Conservation (phyloP, 2,888 invertebrate species). For the Epinotia ramella region DNA sequence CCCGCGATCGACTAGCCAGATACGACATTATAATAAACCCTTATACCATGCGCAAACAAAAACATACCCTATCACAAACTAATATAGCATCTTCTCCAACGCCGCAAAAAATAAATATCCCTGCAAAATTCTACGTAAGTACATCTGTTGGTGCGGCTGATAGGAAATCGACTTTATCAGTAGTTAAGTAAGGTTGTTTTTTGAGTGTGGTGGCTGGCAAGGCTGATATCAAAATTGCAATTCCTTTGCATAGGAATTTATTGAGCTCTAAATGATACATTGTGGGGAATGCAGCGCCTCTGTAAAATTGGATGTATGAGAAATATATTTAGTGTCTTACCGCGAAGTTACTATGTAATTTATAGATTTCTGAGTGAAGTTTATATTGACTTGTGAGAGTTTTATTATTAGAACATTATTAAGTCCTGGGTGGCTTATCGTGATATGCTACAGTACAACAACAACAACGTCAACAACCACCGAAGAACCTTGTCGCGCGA, state of each 20-base stretch:
- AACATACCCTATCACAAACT: slow-evolving; percentile 17
- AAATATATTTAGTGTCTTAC: slow-evolving; percentile 9
- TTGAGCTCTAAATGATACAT: slow-evolving; percentile 45
- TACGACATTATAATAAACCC: slow-evolving; percentile 45
- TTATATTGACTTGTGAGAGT: background rate
- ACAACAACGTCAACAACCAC: too few species aligned
- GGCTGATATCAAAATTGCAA: slow-evolving; percentile 45
- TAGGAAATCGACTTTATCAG: slow-evolving; percentile 4
- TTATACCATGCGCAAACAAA: slow-evolving; percentile 13
- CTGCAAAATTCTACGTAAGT: slow-evolving; percentile 24
- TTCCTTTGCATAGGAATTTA: slow-evolving; percentile 44
- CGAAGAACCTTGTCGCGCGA: too few species aligned
- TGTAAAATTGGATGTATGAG: slow-evolving; percentile 23
- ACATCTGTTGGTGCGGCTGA: background rate
- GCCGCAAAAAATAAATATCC: slow-evolving; percentile 4
- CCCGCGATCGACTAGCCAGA: slow-evolving; percentile 43
- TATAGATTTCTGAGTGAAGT: slow-evolving; percentile 6
- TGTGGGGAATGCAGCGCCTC: slow-evolving; percentile 34
- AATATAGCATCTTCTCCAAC: slow-evolving; percentile 7
- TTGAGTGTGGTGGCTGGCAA: background rate
- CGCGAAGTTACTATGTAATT: background rate
- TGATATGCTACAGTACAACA: background rate
- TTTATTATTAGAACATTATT: background rate
- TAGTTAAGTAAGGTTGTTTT: background rate
- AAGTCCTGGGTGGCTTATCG: background rate